Percentiles rank a stretch among this genome's conserved stretches.
These are phyloP conservation scores for Helostoma temminkii DNA, from an alignment of 2,797 vertebrate species.

Conservation along the genomic window DNA sequence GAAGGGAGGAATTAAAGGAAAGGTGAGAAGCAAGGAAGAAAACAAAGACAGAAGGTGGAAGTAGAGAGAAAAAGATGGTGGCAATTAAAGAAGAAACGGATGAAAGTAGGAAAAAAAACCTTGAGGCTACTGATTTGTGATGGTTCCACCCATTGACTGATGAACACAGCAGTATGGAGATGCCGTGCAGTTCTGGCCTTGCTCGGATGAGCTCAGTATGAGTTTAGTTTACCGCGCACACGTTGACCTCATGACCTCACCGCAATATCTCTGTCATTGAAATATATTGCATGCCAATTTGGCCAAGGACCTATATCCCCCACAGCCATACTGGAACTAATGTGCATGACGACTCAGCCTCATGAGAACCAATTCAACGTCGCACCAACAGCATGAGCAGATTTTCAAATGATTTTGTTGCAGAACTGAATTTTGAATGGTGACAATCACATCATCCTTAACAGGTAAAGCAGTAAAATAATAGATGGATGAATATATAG, in stretches of 20 bases:
- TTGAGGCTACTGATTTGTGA: constrained; percentile 29
- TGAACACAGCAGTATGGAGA: constrained; percentile 25
- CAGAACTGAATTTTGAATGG: no score
- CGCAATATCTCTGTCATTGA: constrained; percentile 29
- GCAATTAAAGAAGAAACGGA: neutral
- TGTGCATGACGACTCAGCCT: constrained; percentile 29
- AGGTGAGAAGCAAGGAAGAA: no score
- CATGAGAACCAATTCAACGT: constrained; percentile 1
- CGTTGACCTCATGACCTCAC: constrained; percentile 17
- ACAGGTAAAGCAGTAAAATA: no score
- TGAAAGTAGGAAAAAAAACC: constrained; percentile 6
- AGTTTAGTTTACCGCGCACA: constrained; percentile 14
- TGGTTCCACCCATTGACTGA: constrained; percentile 21
- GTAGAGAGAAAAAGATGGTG: no score
- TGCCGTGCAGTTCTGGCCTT: constrained; percentile 14
- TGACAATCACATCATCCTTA: no score
- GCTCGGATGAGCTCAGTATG: constrained; percentile 5
- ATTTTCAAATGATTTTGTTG: neutral
- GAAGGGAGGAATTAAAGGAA: neutral
- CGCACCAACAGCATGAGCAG: no score
- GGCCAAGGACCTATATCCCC: constrained; percentile 26
- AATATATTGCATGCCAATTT: constrained; percentile 43
- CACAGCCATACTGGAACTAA: constrained; percentile 13
- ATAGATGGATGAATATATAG: neutral
- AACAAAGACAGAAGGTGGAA: no score